Conservation (phyloP, 2,888 invertebrate species). For the Microdon myrmicae region DNA sequence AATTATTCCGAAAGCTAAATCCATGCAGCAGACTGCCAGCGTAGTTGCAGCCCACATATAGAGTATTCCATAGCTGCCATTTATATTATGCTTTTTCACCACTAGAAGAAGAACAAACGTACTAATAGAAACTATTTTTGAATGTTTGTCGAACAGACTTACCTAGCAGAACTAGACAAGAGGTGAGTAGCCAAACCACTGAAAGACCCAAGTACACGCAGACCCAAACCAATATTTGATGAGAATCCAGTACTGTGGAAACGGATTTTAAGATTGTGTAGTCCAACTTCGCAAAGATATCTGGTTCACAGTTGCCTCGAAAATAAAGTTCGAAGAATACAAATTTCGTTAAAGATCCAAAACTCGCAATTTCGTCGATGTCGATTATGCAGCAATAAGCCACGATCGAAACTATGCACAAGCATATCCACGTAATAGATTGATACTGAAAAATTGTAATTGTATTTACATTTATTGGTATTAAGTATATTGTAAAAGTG, state of each 20-base stretch:
- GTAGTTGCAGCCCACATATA: constrained; percentile 61
- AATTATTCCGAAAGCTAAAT: constrained; percentile 62
- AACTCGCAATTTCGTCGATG: constrained; percentile 53
- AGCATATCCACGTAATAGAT: constrained; percentile 63
- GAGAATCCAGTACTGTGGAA: constrained; percentile 57
- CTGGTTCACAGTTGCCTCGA: constrained; percentile 55
- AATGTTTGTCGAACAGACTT: constrained; percentile 48
- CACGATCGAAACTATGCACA: constrained; percentile 64
- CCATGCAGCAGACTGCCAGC: constrained; percentile 60
- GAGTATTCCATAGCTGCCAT: constrained; percentile 55
- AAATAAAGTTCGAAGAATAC: constrained; percentile 64
- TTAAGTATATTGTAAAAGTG: too few species aligned
- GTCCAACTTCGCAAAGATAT: constrained; percentile 54
- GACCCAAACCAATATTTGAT: constrained; percentile 60
- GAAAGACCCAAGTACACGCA: constrained; percentile 63
- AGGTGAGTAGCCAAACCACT: constrained; percentile 61
- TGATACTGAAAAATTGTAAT: too few species aligned
- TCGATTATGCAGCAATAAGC: constrained; percentile 62
- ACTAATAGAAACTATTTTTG: constrained; percentile 4
- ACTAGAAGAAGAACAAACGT: constrained; percentile 54
- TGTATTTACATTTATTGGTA: too few species aligned
- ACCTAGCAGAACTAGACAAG: constrained; percentile 60
- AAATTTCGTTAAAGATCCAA: constrained; percentile 57
- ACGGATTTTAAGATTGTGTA: constrained; percentile 46
- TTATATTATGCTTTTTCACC: constrained; percentile 57